Evolutionary conservation across 35 echinoderm and acorn worm species (phyloP).

Genomic region (Stichopus chloronotus): DNA sequence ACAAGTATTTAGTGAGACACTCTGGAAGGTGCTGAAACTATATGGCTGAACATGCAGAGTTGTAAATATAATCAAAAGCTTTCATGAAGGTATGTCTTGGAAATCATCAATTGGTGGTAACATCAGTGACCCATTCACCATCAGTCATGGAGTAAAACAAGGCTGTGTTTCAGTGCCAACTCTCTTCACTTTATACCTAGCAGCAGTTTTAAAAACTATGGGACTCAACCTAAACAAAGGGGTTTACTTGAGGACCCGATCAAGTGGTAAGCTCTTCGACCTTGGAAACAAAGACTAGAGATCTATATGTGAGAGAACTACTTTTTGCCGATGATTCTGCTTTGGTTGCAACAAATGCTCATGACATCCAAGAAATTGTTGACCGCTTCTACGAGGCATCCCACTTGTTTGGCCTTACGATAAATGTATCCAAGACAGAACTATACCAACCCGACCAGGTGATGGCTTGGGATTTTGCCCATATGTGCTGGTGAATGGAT

Average conservation of each 20-base stretch:
- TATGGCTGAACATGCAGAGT: not conserved
- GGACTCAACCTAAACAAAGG: slow-evolving; percentile 18
- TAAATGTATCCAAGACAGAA: slow-evolving; percentile 12
- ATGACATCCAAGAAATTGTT: slow-evolving; percentile 22
- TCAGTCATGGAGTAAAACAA: not conserved
- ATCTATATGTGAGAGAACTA: slow-evolving; percentile 23
- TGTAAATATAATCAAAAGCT: too few relatives aligned
- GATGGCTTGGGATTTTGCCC: not conserved
- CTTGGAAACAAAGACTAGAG: not conserved
- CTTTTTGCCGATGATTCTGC: not conserved
- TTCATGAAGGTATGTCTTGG: not conserved
- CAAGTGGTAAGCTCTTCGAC: slow-evolving; percentile 49
- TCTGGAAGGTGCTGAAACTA: not conserved
- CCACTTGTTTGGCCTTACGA: not conserved
- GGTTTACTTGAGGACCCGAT: slow-evolving; percentile 26
- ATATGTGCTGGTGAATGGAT: not conserved
- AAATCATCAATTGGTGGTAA: not conserved
- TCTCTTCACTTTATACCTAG: not conserved
- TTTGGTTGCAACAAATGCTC: not conserved
- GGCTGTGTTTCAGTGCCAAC: not conserved
- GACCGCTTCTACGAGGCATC: not conserved
- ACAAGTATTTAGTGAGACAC: slow-evolving; percentile 8
- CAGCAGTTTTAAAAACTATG: not conserved
- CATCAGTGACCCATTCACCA: not conserved
- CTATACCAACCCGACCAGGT: not conserved